Conservation (phyloP, 2,797 vertebrate genomes). For the Lycodopsis pacificus region DNA sequence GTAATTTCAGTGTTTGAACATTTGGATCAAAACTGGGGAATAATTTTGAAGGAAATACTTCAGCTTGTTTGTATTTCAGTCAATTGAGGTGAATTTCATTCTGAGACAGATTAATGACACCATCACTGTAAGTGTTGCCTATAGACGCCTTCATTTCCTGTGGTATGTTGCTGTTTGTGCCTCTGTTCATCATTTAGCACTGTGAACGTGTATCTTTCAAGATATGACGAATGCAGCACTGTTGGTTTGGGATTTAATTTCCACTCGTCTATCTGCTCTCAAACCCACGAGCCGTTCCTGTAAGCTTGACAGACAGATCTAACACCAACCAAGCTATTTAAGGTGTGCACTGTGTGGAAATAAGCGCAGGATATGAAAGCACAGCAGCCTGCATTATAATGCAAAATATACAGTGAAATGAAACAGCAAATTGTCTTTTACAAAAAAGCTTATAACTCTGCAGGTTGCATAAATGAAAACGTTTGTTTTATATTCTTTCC, state of each 20-base stretch:
- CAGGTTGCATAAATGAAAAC: too few species aligned
- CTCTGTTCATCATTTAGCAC: slow-evolving; percentile 12
- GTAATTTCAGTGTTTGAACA: background rate
- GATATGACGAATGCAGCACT: slow-evolving; percentile 19
- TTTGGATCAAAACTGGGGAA: background rate
- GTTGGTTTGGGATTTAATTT: slow-evolving; percentile 51
- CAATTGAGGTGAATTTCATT: slow-evolving; percentile 4
- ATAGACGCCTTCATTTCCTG: slow-evolving; percentile 27
- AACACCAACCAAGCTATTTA: slow-evolving; percentile 45
- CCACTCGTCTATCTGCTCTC: slow-evolving; percentile 27
- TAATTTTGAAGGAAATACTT: slow-evolving; percentile 1
- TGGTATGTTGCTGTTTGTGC: background rate
- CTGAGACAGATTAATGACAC: slow-evolving; percentile 17
- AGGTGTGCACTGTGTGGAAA: slow-evolving; percentile 33
- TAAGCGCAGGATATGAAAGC: slow-evolving; percentile 63
- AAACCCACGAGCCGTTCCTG: slow-evolving; percentile 34
- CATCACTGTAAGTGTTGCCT: slow-evolving; percentile 19
- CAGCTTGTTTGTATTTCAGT: background rate
- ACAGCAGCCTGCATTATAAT: slow-evolving; percentile 34
- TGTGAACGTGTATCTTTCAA: slow-evolving; percentile 25
- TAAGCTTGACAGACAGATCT: slow-evolving; percentile 51
- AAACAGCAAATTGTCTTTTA: slow-evolving; percentile 36
- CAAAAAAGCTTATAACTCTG: slow-evolving; percentile 20
- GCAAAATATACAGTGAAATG: slow-evolving; percentile 40
- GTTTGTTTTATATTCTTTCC: slow-evolving; percentile 11